Evolutionary conservation across 1,140 invertebrate genomes (phyloP).

Genomic region (Lamellibrachia luymesi): DNA sequence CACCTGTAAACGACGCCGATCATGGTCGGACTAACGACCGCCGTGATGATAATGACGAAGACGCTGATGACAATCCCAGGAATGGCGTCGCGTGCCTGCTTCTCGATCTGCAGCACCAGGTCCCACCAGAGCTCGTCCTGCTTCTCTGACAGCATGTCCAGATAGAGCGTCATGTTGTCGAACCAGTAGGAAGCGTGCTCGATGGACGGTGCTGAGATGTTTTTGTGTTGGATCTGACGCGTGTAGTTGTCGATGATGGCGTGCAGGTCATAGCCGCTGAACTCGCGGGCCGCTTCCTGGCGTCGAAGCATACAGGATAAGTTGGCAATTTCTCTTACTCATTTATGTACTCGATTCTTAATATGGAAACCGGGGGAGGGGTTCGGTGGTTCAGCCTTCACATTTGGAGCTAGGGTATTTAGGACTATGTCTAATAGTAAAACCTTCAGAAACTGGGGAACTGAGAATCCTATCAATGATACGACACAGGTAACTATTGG

Average conservation of each 20-base stretch:
- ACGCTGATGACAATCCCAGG: not conserved
- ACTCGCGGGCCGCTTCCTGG: not conserved
- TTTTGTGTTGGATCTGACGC: not conserved
- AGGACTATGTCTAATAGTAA: too few species aligned
- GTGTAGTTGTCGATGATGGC: constrained; percentile 10
- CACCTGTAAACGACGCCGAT: not conserved
- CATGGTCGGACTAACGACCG: not conserved
- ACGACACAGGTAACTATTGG: too few species aligned
- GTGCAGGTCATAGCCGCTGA: not conserved
- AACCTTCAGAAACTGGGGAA: too few species aligned
- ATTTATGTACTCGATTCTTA: too few species aligned
- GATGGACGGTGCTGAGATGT: constrained; percentile 7
- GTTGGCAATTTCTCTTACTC: too few species aligned
- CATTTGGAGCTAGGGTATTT: too few species aligned
- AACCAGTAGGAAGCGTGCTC: constrained; percentile 39
- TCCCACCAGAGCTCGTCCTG: constrained; percentile 34
- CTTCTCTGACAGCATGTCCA: constrained; percentile 42
- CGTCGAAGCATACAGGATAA: not conserved
- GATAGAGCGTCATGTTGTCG: constrained; percentile 45
- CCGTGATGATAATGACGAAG: constrained; percentile 11
- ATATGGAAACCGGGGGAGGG: too few species aligned
- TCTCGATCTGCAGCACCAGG: not conserved
- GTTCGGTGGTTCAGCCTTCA: too few species aligned
- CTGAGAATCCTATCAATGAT: too few species aligned
- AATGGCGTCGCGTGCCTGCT: not conserved